A percentile compares a stretch with the other conserved stretches of the same genome.
Conservation (phyloP, 2,113 vertebrate species). For the Antennarius striatus region DNA sequence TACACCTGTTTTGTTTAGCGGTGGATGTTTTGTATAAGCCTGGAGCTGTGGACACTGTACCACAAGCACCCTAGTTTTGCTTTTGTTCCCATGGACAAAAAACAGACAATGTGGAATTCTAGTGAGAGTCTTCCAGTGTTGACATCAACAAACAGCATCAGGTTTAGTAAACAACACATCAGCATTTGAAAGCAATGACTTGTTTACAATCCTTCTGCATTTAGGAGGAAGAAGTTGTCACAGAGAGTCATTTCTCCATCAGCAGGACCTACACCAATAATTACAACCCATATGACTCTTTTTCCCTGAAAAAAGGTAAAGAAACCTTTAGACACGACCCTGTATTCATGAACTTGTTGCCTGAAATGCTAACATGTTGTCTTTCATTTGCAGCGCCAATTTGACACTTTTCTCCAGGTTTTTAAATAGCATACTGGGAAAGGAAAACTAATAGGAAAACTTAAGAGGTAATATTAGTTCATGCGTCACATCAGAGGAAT, state of each 20-base stretch:
- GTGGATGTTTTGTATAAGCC: constrained; percentile 7
- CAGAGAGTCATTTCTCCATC: neutral
- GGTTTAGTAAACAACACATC: neutral
- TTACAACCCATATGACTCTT: neutral
- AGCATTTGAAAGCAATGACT: neutral
- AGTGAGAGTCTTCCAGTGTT: neutral
- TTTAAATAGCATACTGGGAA: neutral
- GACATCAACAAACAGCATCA: constrained; percentile 5
- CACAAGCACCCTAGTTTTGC: neutral
- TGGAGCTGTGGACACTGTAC: constrained; percentile 12
- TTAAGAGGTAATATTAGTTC: no score
- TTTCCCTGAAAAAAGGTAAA: neutral
- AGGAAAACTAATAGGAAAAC: neutral
- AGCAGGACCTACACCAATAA: neutral
- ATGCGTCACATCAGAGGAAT: no score
- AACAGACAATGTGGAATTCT: neutral
- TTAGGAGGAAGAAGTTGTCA: neutral
- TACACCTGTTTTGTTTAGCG: neutral
- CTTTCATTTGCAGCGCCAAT: neutral
- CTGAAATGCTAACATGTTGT: neutral
- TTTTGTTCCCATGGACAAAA: constrained; percentile 7
- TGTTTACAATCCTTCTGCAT: neutral
- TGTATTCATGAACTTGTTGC: neutral
- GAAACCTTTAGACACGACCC: neutral
- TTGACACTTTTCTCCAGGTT: neutral